Conservation (phyloP, 53 echinoderm and acorn worm species). For the Henricia sp. region DNA sequence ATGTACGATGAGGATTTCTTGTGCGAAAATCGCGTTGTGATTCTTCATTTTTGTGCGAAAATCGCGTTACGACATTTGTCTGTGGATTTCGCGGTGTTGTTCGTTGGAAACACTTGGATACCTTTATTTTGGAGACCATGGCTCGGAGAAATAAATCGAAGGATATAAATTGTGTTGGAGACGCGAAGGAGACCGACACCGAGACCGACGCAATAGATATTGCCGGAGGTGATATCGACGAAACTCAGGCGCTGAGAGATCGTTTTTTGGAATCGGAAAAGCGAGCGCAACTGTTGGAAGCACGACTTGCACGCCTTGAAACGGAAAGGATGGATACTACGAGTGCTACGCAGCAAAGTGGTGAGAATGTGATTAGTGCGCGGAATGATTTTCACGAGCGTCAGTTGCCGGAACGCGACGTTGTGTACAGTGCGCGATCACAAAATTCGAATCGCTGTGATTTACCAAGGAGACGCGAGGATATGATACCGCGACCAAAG, state of each 20-base stretch:
- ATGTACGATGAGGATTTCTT: too few relatives aligned
- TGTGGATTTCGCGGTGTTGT: too few relatives aligned
- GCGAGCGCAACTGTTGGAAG: slow-evolving; percentile 8
- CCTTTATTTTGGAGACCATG: neutral
- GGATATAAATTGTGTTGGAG: slow-evolving; percentile 7
- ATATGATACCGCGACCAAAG: slow-evolving; percentile 3
- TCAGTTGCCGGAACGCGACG: neutral
- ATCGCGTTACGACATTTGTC: too few relatives aligned
- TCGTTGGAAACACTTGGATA: neutral
- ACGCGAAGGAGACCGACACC: neutral
- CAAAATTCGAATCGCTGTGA: neutral
- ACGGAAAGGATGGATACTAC: neutral
- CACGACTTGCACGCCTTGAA: slow-evolving; percentile 12
- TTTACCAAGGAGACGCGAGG: neutral
- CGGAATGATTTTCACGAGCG: neutral
- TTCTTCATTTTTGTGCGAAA: too few relatives aligned
- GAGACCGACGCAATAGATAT: neutral
- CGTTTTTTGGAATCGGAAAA: slow-evolving; percentile 9
- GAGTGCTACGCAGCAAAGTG: neutral
- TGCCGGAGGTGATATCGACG: neutral
- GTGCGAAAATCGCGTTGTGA: too few relatives aligned
- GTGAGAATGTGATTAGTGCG: slow-evolving; percentile 8
- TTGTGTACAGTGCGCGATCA: neutral
- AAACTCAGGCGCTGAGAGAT: slow-evolving; percentile 1
- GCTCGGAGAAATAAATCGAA: slow-evolving; percentile 3